Conservation (phyloP, 2,888 invertebrate genomes). For the Xestia rhomboidea region DNA sequence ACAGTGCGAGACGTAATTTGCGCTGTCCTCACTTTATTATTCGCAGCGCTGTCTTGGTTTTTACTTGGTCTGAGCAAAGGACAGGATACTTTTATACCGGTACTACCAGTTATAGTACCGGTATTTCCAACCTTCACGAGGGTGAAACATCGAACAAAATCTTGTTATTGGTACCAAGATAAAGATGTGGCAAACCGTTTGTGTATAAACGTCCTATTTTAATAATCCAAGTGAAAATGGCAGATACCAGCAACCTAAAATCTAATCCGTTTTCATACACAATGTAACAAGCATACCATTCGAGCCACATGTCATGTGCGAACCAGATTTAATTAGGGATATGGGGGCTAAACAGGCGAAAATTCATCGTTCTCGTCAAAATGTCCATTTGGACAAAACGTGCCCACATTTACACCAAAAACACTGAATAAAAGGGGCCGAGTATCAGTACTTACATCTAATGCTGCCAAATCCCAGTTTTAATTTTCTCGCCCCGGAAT, state of each 20-base stretch:
- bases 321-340: conserved; percentile 67
- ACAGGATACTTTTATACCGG: background rate
- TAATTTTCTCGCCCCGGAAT: conserved; percentile 62
- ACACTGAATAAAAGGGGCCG: conserved; percentile 61
- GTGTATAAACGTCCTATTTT: conserved; percentile 14
- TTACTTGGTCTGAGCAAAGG: no score
- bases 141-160: background rate
- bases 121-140: background rate
- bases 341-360: conserved; percentile 60
- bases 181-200: background rate
- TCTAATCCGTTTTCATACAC: conserved; percentile 53
- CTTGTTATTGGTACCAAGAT: background rate
- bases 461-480: conserved; percentile 64
- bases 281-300: conserved; percentile 47
- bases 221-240: conserved; percentile 32
- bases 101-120: background rate
- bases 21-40: no score
- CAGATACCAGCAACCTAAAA: conserved; percentile 13
- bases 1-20: no score
- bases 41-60: no score
- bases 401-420: conserved; percentile 58
- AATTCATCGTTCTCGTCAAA: conserved; percentile 64
- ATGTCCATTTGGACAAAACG: conserved; percentile 58
- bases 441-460: conserved; percentile 63
- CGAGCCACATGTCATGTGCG: conserved; percentile 50